A percentile compares a stretch with the other conserved stretches of the same genome.
Conservation (phyloP, 2,113 vertebrate species). For the Craseonycteris thonglongyai region DNA sequence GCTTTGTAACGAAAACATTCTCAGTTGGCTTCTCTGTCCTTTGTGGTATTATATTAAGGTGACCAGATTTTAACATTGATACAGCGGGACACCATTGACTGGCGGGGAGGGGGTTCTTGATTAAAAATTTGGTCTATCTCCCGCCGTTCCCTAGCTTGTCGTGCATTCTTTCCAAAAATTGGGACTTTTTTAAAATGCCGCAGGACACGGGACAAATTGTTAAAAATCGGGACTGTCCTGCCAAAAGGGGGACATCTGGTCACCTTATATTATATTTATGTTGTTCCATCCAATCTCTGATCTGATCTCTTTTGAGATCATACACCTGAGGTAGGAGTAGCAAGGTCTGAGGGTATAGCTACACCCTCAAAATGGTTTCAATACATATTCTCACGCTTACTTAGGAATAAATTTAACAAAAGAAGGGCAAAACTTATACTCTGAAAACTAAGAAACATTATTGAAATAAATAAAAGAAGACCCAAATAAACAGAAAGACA, state of each 20-base stretch:
- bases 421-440: background rate
- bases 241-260: no score
- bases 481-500: background rate
- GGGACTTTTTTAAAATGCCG: no score
- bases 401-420: background rate
- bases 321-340: background rate
- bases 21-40: background rate
- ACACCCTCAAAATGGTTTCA: background rate
- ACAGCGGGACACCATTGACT: no score
- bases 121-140: no score
- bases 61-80: no score
- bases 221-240: no score
- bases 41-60: background rate
- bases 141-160: no score
- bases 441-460: background rate
- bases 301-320: background rate
- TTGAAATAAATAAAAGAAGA: background rate
- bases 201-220: no score
- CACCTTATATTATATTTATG: no score
- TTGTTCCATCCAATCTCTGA: background rate
- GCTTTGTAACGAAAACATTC: background rate
- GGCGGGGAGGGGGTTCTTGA: no score
- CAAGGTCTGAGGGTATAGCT: background rate
- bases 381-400: background rate
- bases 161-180: no score